phyloP scores from a whole-genome alignment of 2,888 invertebrate genomes.

The Drosophila nr. perissopoda region DNA sequence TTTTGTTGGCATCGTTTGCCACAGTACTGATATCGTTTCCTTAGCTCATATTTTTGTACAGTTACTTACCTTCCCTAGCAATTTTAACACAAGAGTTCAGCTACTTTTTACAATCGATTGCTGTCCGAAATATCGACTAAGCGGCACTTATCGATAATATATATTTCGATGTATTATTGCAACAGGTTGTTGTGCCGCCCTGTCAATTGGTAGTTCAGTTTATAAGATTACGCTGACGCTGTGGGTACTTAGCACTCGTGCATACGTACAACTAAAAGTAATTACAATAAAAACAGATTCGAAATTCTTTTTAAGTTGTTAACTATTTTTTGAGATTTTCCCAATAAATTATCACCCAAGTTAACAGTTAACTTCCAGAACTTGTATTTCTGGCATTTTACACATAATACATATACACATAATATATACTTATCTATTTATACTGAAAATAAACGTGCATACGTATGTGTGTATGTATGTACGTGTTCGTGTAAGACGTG shows the following conservation, averaged over 20 bases:
- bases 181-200: conserved; percentile 46
- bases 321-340: conserved; percentile 6
- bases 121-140: not conserved
- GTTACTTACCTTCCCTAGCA: not conserved
- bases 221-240: conserved; percentile 21
- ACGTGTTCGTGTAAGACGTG: not conserved
- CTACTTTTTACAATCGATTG: not conserved
- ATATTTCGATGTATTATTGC: conserved; percentile 15
- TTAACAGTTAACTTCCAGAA: not conserved
- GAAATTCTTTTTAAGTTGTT: not conserved
- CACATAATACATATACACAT: conserved; percentile 4
- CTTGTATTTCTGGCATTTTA: not conserved
- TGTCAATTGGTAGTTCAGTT: conserved; percentile 32
- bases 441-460: not conserved
- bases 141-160: conserved; percentile 14
- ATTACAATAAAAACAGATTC: conserved; percentile 26
- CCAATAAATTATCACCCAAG: not conserved
- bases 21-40: too few species aligned
- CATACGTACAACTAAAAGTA: conserved; percentile 41
- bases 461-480: not conserved
- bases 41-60: not conserved
- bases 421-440: not conserved
- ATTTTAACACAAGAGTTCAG: not conserved
- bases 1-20: not conserved
- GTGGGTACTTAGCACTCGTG: conserved; percentile 17